phyloP scores from a whole-genome alignment of 92 coral and sea anemone genomes.

The Phenganax marumi region DNA sequence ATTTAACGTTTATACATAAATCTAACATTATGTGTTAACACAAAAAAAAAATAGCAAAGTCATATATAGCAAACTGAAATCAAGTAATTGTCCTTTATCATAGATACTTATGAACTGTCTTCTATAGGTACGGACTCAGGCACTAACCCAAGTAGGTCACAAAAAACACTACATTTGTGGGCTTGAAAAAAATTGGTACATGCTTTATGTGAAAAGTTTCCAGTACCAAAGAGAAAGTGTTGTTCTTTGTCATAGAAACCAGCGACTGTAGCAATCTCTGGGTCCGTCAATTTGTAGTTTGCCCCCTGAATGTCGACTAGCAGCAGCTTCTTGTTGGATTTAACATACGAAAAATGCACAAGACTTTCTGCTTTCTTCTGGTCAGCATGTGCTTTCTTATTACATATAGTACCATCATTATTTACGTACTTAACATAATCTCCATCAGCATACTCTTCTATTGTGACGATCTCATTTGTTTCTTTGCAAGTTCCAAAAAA shows the following conservation, averaged over 20 bases:
- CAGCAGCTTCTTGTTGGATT: constrained; percentile 11
- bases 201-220: not conserved
- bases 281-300: not conserved
- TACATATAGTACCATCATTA: not conserved
- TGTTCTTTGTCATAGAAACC: not conserved
- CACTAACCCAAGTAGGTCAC: not conserved
- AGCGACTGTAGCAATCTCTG: constrained; percentile 12
- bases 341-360: not conserved
- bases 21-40: not conserved
- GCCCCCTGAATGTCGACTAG: constrained; percentile 13
- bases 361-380: constrained; percentile 24
- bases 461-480: constrained; percentile 10
- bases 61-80: too few relatives aligned
- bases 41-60: too few relatives aligned
- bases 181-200: not conserved
- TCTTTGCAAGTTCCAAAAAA: not conserved
- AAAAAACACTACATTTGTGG: constrained; percentile 10
- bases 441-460: constrained; percentile 6
- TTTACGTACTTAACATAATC: constrained; percentile 1
- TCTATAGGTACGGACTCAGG: not conserved
- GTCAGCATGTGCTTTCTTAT: not conserved
- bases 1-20: not conserved
- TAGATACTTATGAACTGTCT: too few relatives aligned
- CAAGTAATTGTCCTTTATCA: too few relatives aligned
- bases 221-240: not conserved